Evolutionary conservation across 2,888 invertebrate genomes (phyloP), one percentile per base, ranked within the genome.

Genomic region (Orthosia cruda): DNA sequence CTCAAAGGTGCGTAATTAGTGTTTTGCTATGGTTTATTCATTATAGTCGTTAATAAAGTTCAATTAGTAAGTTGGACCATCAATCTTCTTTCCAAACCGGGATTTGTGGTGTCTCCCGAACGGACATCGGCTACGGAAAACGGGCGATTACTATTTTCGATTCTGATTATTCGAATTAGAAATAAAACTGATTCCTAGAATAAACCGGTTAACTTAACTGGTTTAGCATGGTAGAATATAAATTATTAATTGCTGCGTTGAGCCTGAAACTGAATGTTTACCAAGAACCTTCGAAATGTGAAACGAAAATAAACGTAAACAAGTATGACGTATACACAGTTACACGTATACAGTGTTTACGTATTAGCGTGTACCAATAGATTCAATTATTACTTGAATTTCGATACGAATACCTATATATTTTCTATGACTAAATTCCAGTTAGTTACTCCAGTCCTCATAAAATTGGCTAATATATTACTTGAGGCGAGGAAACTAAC

Each of bases 61-160:
- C 91, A 91, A 92, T 94, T 93, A 92, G 92, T 89, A 90, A 91
- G 88, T 89, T 79, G 76, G 81, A 88, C 85, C 91, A 94, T 94
- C 92, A 94, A 94, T 94, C 94, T 92, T 91, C 52, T 32, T 15
- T 65, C 64, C 52, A 69, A 73, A 73, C 71, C 69, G 71, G 75
- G 58, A 69, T 71, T 84, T 50, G 12, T 58, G 66, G 32, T 69
- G 58, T 75, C 69, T 68, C 54, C 32, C 61, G 47, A 69, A 68
- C 32, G 50, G 59, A 62, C 61, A 81, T 23, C 52, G 70, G 54
- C 13, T 54, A 32, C 61, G 20, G 68, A 55, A 63, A 70, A 63
- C 62, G 58, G 73, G 23, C 62, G 64, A 74, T 80, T 76, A 73
- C n/a, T n/a, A n/a, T n/a, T 62, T 49, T 59, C 20, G 47, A n/a